A percentile compares a stretch with the other conserved stretches of the same genome.
Conservation (phyloP, 1,140 invertebrate genomes). For the Phenacoccus solenopsis region DNA sequence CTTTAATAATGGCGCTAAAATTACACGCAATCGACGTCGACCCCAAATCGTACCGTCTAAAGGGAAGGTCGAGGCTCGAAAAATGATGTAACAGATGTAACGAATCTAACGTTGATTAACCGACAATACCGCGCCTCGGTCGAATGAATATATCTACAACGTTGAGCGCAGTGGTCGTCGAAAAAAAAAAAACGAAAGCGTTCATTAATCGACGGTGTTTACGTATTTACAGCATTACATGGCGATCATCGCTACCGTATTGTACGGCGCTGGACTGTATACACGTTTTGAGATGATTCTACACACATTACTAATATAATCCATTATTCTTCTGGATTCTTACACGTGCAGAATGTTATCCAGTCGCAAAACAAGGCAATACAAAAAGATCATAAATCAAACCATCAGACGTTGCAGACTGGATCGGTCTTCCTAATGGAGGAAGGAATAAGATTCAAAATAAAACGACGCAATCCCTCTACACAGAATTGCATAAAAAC, state of each 20-base stretch:
- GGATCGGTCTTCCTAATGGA: slow-evolving; percentile 6
- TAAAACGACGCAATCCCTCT: neutral
- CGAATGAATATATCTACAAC: neutral
- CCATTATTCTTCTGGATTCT: slow-evolving; percentile 15
- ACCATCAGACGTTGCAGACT: slow-evolving; percentile 10
- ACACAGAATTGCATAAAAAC: neutral
- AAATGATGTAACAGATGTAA: neutral
- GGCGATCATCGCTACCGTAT: too few species aligned
- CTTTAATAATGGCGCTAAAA: neutral
- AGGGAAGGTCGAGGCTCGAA: neutral
- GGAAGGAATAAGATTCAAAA: slow-evolving; percentile 4
- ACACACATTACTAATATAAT: slow-evolving; percentile 7
- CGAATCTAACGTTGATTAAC: slow-evolving; percentile 6
- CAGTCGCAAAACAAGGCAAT: slow-evolving; percentile 17
- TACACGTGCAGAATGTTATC: slow-evolving; percentile 14
- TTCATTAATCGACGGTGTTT: neutral
- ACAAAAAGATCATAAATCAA: slow-evolving; percentile 18
- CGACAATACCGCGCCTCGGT: neutral
- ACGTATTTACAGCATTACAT: too few species aligned
- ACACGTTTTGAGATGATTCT: neutral
- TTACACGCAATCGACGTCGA: neutral
- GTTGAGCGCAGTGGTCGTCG: too few species aligned
- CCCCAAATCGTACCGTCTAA: neutral
- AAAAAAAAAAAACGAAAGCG: neutral
- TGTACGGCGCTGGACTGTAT: too few species aligned